Percentiles rank a stretch among this genome's conserved stretches.
Conservation (phyloP, 2,888 invertebrate species). For the Lucinisca nassula region DNA sequence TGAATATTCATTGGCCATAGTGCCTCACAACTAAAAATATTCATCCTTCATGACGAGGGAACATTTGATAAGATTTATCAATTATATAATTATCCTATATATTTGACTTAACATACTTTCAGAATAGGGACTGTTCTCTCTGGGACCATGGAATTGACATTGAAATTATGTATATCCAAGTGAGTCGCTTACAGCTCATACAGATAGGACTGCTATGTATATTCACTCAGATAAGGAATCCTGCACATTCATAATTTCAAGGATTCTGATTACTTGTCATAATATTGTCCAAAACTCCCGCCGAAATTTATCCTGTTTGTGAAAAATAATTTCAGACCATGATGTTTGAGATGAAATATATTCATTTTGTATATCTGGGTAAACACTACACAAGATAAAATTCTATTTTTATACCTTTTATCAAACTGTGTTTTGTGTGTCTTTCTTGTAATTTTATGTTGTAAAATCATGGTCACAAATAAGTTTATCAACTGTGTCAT, state of each 20-base stretch:
- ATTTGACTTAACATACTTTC: no score
- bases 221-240: not conserved
- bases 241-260: not conserved
- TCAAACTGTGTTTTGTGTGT: not conserved
- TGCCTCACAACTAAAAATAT: no score
- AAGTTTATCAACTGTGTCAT: not conserved
- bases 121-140: no score
- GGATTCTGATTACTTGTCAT: not conserved
- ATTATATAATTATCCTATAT: no score
- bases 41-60: no score
- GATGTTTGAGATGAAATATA: not conserved
- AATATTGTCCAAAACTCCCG: not conserved
- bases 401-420: not conserved
- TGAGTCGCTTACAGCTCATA: no score
- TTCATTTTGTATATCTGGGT: conserved; percentile 9
- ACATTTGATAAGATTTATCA: no score
- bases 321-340: not conserved
- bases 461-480: not conserved
- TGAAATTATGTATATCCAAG: no score
- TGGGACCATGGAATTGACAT: no score
- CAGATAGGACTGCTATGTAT: no score
- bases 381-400: conserved; percentile 1
- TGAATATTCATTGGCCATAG: no score
- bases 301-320: not conserved
- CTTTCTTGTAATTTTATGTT: not conserved